Evolutionary conservation across 1,140 invertebrate genomes (phyloP), one percentile per base, ranked within the genome.

Genomic region (Pogonomyrmex californicus): DNA sequence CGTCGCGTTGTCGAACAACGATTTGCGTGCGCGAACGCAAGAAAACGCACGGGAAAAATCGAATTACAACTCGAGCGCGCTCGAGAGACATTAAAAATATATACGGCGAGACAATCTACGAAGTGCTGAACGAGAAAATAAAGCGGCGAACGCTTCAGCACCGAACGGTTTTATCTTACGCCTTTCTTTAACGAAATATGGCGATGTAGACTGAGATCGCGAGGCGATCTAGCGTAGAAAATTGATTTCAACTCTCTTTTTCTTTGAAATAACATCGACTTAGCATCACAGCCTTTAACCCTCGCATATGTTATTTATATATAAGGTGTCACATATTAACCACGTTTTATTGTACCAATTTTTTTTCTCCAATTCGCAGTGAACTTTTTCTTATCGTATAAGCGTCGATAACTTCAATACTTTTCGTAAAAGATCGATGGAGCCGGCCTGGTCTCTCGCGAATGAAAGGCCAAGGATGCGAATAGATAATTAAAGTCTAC

Each of bases 1-100:
- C 58, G 44, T 73, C 54, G 30, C 36, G 78, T 38, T 65, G 62
- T 47, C 58, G 58, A 63, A 30, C 75, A n/a, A 3, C n/a, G 76
- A 66, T 33, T 79, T 7, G 17, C 49, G 51, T 38, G 17, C 38
- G 87, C 76, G 49, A 58, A 23, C n/a, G 7, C 75, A 51, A 47
- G 49, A 47, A 88, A 88, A 85, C 66, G 54, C 36, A 5, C 54
- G 12, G 41, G 54, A 38, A 86, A 88, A 86, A 83, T 83, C 79
- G 30, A 83, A 75, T 83, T 83, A 75, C 66, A 33, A 60, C n/a
- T n/a, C 54, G 3, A 41, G 68, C 79, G 51, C 65, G 78, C 17
- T 49, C 54, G 56, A 60, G 54, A 83, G 73, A 83, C 75, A 83
- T 83, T 83, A 83, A 83, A 83, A 75, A 83, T 83, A 83, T 83